Base-by-base conservation (phyloP, 2,888 invertebrate species). In the Leucozona laternaria region DNA sequence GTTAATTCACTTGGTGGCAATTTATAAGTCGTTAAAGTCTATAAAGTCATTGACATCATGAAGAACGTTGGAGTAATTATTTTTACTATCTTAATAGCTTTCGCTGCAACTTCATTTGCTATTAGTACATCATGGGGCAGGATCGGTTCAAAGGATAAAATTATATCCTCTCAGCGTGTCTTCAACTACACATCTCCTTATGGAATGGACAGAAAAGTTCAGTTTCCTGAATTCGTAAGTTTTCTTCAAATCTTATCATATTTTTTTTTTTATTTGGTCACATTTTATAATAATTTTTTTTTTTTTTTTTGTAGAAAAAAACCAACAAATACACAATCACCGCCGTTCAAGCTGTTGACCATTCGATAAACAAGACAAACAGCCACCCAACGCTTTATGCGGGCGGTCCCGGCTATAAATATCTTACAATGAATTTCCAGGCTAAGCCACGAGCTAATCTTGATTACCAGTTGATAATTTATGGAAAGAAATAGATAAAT, bases 141-240 rank as follows among this genome's bases (percentile, higher is more conserved):
- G 13, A 37, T 66, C 5, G 17, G 22, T 8, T 2, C 20, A 8
- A 66, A 37, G 20, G 66, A 66, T 11, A 66, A 13, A 8, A 4
- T 66, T 34, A 3, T 66, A 10, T 66, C 2, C 7, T 66, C 66
- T 15, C 48, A 22, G 15, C 20, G 50, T 4, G 3, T 66, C n/a
- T 66, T n/a, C 22, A 50, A 50, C 10, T 34, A 34, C 8, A 45
- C 50, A 15, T 66, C 22, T 34, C 45, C 28, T 37, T 50, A 66
- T 50, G 48, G 48, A 31, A 0, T 66, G 2, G 5, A 15, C 4
- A 45, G 50, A 22, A 34, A 22, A 17, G 48, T 50, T 4, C 66
- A 66, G 20, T 50, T 66, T 6, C 66, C 66, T 4, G 66, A 34
- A 50, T 66, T 34, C n/a, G 66, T 66, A 50, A 66, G 45, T 31